These are phyloP conservation scores for Butorides virescens DNA, from an alignment of 2,113 vertebrate genomes.

Conservation along the genomic window DNA sequence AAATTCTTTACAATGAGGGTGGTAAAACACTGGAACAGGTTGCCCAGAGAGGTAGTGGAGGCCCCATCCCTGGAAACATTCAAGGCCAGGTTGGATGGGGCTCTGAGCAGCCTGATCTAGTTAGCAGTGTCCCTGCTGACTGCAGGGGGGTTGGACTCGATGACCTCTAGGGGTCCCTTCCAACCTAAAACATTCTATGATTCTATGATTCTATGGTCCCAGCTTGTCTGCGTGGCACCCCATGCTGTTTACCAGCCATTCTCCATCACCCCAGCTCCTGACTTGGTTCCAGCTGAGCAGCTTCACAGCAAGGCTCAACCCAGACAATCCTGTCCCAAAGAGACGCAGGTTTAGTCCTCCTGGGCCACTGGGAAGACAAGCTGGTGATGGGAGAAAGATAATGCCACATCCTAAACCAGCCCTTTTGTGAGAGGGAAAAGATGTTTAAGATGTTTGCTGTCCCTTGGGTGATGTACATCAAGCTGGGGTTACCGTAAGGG, in stretches of 20 bases:
- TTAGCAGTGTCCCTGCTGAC: too few species aligned
- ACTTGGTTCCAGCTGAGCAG: background rate
- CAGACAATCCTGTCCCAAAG: background rate
- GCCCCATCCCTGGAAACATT: too few species aligned
- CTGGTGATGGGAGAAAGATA: background rate
- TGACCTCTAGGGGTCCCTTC: too few species aligned
- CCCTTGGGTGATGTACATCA: background rate
- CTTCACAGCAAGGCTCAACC: background rate
- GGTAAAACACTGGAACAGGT: too few species aligned
- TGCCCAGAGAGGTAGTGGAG: too few species aligned
- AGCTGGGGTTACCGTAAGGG: background rate
- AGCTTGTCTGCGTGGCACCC: background rate
- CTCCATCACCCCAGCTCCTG: background rate
- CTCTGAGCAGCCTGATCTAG: too few species aligned
- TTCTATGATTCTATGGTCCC: too few species aligned
- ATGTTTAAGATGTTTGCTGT: background rate
- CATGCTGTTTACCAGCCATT: background rate
- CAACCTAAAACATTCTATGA: too few species aligned
- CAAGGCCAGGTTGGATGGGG: too few species aligned
- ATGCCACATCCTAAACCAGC: accelerated
- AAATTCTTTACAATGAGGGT: too few species aligned
- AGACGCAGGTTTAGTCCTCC: background rate
- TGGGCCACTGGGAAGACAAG: background rate
- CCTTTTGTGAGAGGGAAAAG: background rate
- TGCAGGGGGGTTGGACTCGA: too few species aligned